Conservation (phyloP, 2,888 invertebrate genomes). For the Belgica antarctica region DNA sequence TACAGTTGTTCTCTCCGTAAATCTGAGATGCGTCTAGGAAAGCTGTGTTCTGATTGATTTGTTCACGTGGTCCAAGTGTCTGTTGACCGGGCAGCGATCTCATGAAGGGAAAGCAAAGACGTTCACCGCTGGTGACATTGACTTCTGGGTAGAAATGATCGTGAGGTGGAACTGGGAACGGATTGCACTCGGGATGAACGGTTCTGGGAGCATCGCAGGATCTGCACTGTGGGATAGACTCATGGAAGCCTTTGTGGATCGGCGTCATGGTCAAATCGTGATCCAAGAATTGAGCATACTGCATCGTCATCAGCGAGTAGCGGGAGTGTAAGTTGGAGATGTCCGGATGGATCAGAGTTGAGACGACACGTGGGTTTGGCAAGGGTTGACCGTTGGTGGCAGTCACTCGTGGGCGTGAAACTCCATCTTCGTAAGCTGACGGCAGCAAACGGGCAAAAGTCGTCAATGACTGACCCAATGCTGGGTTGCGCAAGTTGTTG, state of each 20-base stretch:
- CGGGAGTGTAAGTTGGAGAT: constrained; percentile 84
- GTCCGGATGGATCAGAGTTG: constrained; percentile 86
- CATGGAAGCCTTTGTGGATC: constrained; percentile 85
- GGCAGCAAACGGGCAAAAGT: constrained; percentile 82
- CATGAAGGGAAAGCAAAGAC: constrained; percentile 92
- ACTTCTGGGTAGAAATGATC: constrained; percentile 88
- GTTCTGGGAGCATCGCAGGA: constrained; percentile 82
- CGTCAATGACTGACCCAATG: constrained; percentile 77
- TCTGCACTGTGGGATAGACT: constrained; percentile 85
- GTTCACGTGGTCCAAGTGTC: constrained; percentile 82
- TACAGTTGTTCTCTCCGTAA: constrained; percentile 86
- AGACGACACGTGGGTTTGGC: constrained; percentile 83
- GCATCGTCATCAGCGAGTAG: constrained; percentile 91
- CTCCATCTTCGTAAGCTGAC: constrained; percentile 85
- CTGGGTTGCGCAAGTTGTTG: constrained; percentile 81
- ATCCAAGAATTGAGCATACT: constrained; percentile 90
- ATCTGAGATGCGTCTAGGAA: constrained; percentile 84
- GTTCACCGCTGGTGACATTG: constrained; percentile 77
- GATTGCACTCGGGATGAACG: constrained; percentile 91
- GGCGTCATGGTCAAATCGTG: constrained; percentile 95
- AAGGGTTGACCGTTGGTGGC: constrained; percentile 73
- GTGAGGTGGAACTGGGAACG: constrained; percentile 82
- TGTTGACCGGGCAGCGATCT: constrained; percentile 89
- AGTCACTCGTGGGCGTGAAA: constrained; percentile 73
- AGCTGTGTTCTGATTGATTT: constrained; percentile 90